Conservation (phyloP, 2,888 invertebrate species). For the Ichneumon xanthorius region DNA sequence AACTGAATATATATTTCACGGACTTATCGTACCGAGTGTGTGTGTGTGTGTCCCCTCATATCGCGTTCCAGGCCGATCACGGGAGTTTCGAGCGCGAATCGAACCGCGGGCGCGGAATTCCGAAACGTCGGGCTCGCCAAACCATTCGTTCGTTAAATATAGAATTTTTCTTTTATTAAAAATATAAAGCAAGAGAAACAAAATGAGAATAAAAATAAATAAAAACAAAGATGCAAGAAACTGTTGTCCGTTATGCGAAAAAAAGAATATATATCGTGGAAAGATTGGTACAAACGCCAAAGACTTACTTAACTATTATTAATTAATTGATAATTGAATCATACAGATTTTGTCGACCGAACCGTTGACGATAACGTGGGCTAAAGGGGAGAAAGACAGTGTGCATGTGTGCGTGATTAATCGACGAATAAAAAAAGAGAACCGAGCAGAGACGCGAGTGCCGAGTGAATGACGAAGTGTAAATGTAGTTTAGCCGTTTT, state of each 20-base stretch:
- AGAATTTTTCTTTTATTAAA: slow-evolving; percentile 45
- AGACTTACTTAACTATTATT: slow-evolving; percentile 81
- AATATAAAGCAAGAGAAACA: slow-evolving; percentile 37
- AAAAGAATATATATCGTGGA: slow-evolving; percentile 70
- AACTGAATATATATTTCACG: slow-evolving; percentile 38
- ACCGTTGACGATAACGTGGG: slow-evolving; percentile 36
- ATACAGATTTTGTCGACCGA: slow-evolving; percentile 62
- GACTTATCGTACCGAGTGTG: slow-evolving; percentile 26
- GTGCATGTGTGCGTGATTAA: slow-evolving; percentile 60
- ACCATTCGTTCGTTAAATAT: slow-evolving; percentile 16
- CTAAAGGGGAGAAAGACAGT: slow-evolving; percentile 53
- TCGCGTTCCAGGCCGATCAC: slow-evolving; percentile 42
- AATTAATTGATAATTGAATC: slow-evolving; percentile 75
- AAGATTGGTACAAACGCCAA: slow-evolving; percentile 83
- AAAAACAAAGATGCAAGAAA: slow-evolving; percentile 47
- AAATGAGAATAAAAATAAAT: slow-evolving; percentile 42
- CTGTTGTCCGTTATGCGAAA: slow-evolving; percentile 66
- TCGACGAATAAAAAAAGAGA: slow-evolving; percentile 54
- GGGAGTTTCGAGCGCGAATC: not conserved
- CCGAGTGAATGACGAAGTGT: slow-evolving; percentile 26
- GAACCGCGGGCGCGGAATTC: slow-evolving; percentile 26
- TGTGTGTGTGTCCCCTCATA: slow-evolving; percentile 10
- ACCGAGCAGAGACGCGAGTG: not conserved
- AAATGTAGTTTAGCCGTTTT: slow-evolving; percentile 12
- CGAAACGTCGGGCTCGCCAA: slow-evolving; percentile 32